Evolutionary conservation across 1,140 invertebrate species (phyloP).

Genomic region (Paraescarpia echinospica): DNA sequence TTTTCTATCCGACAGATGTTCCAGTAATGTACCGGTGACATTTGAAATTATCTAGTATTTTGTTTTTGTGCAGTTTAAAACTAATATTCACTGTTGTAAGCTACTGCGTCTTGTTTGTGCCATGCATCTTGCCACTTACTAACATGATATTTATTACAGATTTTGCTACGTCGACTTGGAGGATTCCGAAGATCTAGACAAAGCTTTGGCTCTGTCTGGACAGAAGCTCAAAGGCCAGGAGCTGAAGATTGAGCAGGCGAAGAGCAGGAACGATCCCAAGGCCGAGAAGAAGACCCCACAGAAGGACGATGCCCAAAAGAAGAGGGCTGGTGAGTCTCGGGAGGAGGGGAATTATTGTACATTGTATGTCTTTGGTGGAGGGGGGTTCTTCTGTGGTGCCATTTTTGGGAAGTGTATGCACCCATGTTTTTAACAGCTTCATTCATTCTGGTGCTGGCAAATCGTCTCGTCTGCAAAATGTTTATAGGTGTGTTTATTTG

Average conservation of each 20-base stretch:
- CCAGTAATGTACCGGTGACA: neutral
- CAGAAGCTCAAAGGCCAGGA: constrained; percentile 8
- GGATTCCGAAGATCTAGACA: neutral
- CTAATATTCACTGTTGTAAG: neutral
- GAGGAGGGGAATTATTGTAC: neutral
- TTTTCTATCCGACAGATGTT: too few species aligned
- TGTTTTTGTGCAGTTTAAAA: neutral
- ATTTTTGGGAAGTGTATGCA: neutral
- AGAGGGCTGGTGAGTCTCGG: neutral
- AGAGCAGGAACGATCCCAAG: neutral
- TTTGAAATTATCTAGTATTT: neutral
- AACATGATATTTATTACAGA: constrained; percentile 10
- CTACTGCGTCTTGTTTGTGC: neutral
- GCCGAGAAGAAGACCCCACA: constrained; percentile 1
- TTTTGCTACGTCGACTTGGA: constrained; percentile 5
- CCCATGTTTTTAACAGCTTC: too few species aligned
- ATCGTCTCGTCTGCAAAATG: too few species aligned
- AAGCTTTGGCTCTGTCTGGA: constrained; percentile 3
- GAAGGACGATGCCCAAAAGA: neutral
- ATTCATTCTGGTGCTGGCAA: too few species aligned
- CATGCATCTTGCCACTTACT: too few species aligned
- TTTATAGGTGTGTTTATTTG: too few species aligned
- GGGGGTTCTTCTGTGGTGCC: neutral
- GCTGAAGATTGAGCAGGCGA: constrained; percentile 11
- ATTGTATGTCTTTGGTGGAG: neutral